phyloP scores from a whole-genome alignment of 2,888 invertebrate species.

The Drosophila anomelani region DNA sequence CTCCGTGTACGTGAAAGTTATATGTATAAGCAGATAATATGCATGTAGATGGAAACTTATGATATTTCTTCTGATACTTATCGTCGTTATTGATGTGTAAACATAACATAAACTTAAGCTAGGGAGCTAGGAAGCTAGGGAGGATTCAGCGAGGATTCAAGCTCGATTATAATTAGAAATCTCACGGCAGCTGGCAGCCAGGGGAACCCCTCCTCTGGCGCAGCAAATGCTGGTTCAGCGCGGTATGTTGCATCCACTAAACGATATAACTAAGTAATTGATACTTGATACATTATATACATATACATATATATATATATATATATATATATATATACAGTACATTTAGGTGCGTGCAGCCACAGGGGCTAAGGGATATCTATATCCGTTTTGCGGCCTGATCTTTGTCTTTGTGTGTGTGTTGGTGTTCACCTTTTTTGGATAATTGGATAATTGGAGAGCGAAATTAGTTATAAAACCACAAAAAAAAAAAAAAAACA shows the following conservation, averaged over 20 bases:
- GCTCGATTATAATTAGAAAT: constrained; percentile 56
- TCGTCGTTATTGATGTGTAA: constrained; percentile 77
- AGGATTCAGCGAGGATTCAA: constrained; percentile 5
- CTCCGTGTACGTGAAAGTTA: constrained; percentile 28
- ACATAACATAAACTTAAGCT: constrained; percentile 39
- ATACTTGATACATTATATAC: constrained; percentile 36
- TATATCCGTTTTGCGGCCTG: constrained; percentile 33
- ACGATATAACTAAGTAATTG: constrained; percentile 64
- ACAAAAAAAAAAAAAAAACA: constrained; percentile 17
- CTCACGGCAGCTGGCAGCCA: constrained; percentile 66
- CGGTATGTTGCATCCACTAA: constrained; percentile 79
- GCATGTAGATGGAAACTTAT: constrained; percentile 59
- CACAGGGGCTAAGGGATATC: constrained; percentile 23
- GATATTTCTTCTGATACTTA: constrained; percentile 73
- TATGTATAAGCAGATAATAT: constrained; percentile 36
- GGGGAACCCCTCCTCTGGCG: constrained; percentile 10
- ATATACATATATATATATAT: constrained; percentile 46
- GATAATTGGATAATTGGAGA: constrained; percentile 53
- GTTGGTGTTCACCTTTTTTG: constrained; percentile 47
- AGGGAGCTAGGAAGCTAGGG: constrained; percentile 16
- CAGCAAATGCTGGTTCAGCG: constrained; percentile 70
- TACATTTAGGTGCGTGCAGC: constrained; percentile 45
- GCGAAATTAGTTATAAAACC: constrained; percentile 64
- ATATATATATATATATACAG: constrained; percentile 25
- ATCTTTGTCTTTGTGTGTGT: constrained; percentile 49